Percentiles rank a stretch among this genome's conserved stretches.
Evolutionary conservation across 2,888 invertebrate species (phyloP).

Genomic region (Athalia circularis): DNA sequence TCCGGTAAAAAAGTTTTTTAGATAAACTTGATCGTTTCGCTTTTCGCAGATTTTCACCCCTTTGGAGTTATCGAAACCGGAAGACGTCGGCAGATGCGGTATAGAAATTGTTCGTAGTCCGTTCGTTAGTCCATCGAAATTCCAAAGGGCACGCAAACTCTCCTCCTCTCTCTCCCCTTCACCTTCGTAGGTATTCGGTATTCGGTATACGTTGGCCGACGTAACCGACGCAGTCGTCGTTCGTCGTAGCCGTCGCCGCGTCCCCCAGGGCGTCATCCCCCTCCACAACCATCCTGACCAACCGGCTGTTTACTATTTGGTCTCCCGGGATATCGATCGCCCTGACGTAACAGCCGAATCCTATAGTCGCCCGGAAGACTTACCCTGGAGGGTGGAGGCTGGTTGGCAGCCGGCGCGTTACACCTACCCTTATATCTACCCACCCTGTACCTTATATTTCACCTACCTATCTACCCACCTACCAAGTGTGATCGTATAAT

Average conservation of each 20-base stretch:
- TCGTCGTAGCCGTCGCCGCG: conserved; percentile 35
- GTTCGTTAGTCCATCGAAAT: no score
- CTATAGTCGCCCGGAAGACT: conserved; percentile 41
- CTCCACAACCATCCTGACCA: conserved; percentile 70
- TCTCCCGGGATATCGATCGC: conserved; percentile 74
- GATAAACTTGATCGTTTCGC: no score
- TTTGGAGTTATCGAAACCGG: no score
- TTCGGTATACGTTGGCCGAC: conserved; percentile 30
- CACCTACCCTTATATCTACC: no score
- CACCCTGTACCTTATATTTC: background rate
- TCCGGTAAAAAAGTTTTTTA: no score
- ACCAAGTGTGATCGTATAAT: background rate
- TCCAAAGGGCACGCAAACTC: no score
- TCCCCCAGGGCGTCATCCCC: conserved; percentile 55
- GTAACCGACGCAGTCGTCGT: conserved; percentile 46
- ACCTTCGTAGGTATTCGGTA: conserved; percentile 15
- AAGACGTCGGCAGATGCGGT: no score
- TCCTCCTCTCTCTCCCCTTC: background rate
- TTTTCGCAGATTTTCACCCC: no score
- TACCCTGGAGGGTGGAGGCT: conserved; percentile 11
- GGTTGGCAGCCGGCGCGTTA: conserved; percentile 34
- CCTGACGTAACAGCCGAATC: conserved; percentile 70
- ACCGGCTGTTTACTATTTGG: conserved; percentile 74
- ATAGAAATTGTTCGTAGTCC: no score
- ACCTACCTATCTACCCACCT: conserved; percentile 14